Conservation (phyloP, 92 coral and sea anemone species). For the Umimayanthus kanabou region DNA sequence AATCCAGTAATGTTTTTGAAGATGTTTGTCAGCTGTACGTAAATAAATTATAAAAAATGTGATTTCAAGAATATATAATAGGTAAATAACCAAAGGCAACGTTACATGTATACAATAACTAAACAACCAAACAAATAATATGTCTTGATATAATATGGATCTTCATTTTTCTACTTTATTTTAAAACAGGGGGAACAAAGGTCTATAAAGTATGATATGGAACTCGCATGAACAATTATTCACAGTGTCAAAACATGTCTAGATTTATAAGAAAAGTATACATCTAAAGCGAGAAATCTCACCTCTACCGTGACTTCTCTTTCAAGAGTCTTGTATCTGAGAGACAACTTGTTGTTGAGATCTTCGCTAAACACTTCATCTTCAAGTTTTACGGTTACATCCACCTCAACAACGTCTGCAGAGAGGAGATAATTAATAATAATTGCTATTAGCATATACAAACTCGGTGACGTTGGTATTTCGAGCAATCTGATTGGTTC, state of each 20-base stretch:
- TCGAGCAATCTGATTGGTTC: too few species aligned
- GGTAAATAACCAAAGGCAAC: too few species aligned
- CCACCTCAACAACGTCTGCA: conserved; percentile 79
- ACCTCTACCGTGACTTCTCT: conserved; percentile 67
- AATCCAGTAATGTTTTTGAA: conserved; percentile 75
- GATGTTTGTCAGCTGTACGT: conserved; percentile 60
- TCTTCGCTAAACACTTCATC: conserved; percentile 59
- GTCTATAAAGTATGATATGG: too few species aligned
- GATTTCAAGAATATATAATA: not conserved
- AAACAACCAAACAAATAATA: too few species aligned
- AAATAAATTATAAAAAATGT: not conserved
- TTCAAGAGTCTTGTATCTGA: conserved; percentile 63
- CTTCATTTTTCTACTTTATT: too few species aligned
- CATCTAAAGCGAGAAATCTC: not conserved
- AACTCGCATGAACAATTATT: too few species aligned
- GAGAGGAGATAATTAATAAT: not conserved
- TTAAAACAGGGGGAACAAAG: too few species aligned
- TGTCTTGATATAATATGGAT: too few species aligned
- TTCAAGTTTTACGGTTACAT: conserved; percentile 68
- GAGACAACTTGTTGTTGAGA: conserved; percentile 69
- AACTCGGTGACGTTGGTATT: too few species aligned
- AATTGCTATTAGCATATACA: too few species aligned
- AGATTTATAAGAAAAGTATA: too few species aligned
- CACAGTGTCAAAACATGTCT: not conserved
- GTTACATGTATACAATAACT: too few species aligned